phyloP scores from a whole-genome alignment of 2,888 invertebrate genomes.

The Andrena praecox region DNA sequence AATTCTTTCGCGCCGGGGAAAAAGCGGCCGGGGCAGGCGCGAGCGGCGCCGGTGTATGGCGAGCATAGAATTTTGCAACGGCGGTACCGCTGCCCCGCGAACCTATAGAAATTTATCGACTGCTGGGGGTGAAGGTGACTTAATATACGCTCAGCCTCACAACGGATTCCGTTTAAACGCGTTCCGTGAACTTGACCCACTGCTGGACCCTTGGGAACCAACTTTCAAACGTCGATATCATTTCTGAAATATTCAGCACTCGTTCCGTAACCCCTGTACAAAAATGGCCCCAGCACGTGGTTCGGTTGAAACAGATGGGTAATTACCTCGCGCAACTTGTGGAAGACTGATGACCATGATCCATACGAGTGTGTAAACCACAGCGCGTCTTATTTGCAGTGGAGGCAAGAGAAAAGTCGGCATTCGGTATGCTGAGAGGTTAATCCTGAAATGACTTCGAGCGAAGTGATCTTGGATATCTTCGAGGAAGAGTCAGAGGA shows the following conservation, averaged over 20 bases:
- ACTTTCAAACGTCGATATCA: conserved; percentile 1
- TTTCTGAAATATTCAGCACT: background rate
- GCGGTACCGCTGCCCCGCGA: background rate
- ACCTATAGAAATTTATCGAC: conserved; percentile 45
- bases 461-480: too few relatives aligned
- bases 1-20: background rate
- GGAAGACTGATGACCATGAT: too few relatives aligned
- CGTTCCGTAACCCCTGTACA: too few relatives aligned
- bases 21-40: background rate
- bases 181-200: conserved; percentile 41
- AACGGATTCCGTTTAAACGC: conserved; percentile 15
- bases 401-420: too few relatives aligned
- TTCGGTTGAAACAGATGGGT: too few relatives aligned
- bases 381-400: too few relatives aligned
- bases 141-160: conserved; percentile 8
- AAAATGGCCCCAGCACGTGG: too few relatives aligned
- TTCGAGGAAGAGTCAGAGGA: too few relatives aligned
- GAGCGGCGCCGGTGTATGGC: background rate
- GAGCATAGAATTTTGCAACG: conserved; percentile 7
- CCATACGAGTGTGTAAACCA: too few relatives aligned
- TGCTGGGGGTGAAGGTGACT: conserved; percentile 7
- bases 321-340: too few relatives aligned
- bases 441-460: too few relatives aligned
- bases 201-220: background rate
- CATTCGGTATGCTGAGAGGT: too few relatives aligned